These are phyloP conservation scores for Stigmatopora argus DNA, from an alignment of 2,113 vertebrate species.

Conservation along the genomic window DNA sequence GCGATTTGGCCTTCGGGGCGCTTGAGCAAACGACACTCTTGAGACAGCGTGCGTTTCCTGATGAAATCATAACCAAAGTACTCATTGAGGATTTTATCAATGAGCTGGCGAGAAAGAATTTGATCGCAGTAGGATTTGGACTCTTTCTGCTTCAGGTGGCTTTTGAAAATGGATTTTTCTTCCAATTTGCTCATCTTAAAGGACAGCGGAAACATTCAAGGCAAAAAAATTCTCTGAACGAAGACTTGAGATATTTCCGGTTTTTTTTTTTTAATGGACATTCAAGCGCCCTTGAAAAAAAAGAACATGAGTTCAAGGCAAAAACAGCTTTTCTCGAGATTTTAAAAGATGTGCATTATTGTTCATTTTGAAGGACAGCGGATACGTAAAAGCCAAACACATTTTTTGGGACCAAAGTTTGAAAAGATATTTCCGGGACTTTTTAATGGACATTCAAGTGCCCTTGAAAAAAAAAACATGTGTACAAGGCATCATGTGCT, in stretches of 20 bases:
- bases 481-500: no score
- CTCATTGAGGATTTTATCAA: background rate
- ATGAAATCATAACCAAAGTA: background rate
- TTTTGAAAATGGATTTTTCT: background rate
- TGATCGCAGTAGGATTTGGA: background rate
- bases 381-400: no score
- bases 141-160: background rate
- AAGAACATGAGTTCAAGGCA: background rate
- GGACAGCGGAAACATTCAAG: background rate
- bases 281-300: background rate
- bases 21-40: background rate
- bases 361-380: no score
- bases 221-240: background rate
- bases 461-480: no score
- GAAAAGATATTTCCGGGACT: no score
- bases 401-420: no score
- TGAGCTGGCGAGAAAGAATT: background rate
- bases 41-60: background rate
- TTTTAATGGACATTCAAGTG: no score
- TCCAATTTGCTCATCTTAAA: background rate
- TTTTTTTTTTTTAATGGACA: background rate
- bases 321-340: background rate
- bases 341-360: background rate
- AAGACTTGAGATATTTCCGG: no score
- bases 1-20: background rate